Evolutionary conservation across 2,797 vertebrate genomes (phyloP), one percentile per base, ranked within the genome.

Genomic region (Apogon hyalosoma): DNA sequence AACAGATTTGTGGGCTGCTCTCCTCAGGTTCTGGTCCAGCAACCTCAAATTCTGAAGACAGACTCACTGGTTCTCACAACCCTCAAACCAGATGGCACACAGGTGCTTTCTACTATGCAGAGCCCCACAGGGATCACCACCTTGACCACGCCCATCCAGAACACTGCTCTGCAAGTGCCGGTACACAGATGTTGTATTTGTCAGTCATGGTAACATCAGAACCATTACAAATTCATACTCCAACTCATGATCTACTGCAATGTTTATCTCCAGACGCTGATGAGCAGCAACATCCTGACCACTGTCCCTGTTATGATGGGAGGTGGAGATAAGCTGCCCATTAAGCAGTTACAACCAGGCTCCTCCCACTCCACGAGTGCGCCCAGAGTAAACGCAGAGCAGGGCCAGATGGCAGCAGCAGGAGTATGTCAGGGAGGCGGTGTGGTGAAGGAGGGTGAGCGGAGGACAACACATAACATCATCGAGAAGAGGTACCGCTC

Each of bases 401-500:
- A 89, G 16, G 24, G 75, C 21, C 65, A 77, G 40, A 0, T 86
- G 53, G 51, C 77, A 19, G 58, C 38, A 2, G 87, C 82, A 21
- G n/a, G 9, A 4, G 2, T 87, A 0, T 88, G 89, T 11, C 85
- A 80, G 1, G 93, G 91, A 31, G 91, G 95, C 71, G 91, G 95
- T 72, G 67, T 94, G 79, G 79, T 93, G 75, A 99, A 98, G 88
- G 97, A 99, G 87, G 98, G 98, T 3, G 97, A 99, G 82, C 94
- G 96, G 81, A 94, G 96, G 83, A 98, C 97, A 0, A 98, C 98
- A 13, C 98, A 99, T 89, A 99, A 99, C 87, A 97, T 99, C 84
- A 99, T 99, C 11, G 98, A 99, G 92, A 98, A 98, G 88, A 91
- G 98, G 6, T 99, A 99, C 66, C 92, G 98, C 0, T 99, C 97